Conservation (phyloP, 1,140 invertebrate species). For the Palaemon carinicauda region DNA sequence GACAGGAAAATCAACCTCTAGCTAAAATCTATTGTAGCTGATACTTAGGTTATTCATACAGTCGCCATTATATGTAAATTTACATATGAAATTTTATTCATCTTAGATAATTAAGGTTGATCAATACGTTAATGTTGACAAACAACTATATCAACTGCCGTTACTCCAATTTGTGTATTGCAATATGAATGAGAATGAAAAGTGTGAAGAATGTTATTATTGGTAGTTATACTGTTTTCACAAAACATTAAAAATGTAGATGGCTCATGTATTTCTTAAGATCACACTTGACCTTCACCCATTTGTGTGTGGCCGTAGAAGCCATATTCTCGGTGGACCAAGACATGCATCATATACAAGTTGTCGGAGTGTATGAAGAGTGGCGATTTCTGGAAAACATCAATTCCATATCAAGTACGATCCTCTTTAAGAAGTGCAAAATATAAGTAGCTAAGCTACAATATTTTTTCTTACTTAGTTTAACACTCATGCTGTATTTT, state of each 20-base stretch:
- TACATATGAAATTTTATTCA: background rate
- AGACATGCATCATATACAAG: conserved; percentile 43
- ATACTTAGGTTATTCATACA: too few species aligned
- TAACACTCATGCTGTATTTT: background rate
- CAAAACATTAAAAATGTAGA: conserved; percentile 22
- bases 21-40: too few species aligned
- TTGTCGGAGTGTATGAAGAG: background rate
- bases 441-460: background rate
- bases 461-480: background rate
- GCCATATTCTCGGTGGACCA: conserved; percentile 42
- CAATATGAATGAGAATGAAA: background rate
- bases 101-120: background rate
- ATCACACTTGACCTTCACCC: conserved; percentile 43
- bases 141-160: background rate
- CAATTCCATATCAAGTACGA: conserved; percentile 11
- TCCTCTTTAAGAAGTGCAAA: background rate
- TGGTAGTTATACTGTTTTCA: conserved; percentile 25
- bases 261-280: conserved; percentile 24
- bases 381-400: conserved; percentile 24
- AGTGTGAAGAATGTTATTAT: background rate
- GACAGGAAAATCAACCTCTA: too few species aligned
- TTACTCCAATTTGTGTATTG: background rate
- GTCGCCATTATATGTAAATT: background rate
- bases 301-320: conserved; percentile 34
- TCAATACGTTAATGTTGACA: background rate